These are phyloP conservation scores for Suricata suricatta DNA, from an alignment of 2,113 vertebrate genomes.

Conservation along the genomic window DNA sequence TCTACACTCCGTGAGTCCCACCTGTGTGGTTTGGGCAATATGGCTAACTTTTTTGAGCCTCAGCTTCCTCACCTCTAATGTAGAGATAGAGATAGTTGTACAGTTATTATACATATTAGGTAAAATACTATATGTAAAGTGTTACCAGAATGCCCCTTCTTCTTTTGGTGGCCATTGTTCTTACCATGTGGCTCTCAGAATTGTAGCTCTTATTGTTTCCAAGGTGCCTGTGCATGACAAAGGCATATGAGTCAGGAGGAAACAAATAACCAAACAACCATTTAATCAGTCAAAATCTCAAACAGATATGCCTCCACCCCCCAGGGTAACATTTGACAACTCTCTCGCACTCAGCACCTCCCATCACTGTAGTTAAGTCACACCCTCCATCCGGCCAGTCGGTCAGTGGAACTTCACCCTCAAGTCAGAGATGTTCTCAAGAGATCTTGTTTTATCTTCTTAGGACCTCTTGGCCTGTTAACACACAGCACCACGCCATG, in stretches of 20 bases:
- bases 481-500: not conserved
- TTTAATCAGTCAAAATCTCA: not conserved
- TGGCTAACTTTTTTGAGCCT: not conserved
- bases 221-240: not conserved
- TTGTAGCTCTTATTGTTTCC: not conserved
- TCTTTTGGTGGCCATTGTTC: not conserved
- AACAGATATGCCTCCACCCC: not conserved
- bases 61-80: not conserved
- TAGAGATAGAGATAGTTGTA: not conserved
- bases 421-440: not conserved
- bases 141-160: not conserved
- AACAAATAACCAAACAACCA: not conserved
- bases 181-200: not conserved
- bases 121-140: not conserved
- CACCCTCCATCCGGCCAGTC: not conserved
- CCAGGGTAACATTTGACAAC: no score
- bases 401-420: not conserved
- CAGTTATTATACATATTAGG: not conserved
- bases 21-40: not conserved
- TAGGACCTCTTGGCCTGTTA: not conserved
- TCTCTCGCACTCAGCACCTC: not conserved
- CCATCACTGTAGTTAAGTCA: not conserved
- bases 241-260: not conserved
- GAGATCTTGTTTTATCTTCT: slow-evolving; percentile 3
- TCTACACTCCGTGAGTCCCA: not conserved